Conservation (phyloP, 2,113 vertebrate species). For the Melanotaenia duboulayi region DNA sequence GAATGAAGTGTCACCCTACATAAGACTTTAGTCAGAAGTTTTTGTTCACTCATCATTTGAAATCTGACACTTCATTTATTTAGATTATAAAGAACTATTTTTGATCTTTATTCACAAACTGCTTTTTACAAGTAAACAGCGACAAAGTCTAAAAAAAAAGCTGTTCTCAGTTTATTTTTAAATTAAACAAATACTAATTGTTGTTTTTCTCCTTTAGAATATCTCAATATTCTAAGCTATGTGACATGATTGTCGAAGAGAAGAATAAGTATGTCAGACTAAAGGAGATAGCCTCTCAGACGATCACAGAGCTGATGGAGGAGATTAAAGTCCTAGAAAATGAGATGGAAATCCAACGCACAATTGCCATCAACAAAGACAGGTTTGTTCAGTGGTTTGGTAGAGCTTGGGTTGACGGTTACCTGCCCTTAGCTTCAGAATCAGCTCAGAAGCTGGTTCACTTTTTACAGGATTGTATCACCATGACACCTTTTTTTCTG, state of each 20-base stretch:
- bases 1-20: neutral
- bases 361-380: conserved; percentile 79
- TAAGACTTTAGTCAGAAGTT: neutral
- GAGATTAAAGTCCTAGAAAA: conserved; percentile 84
- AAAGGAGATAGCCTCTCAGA: conserved; percentile 83
- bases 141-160: neutral
- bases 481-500: too few species aligned
- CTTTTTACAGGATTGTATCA: too few species aligned
- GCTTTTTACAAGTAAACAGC: neutral
- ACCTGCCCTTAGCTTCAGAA: neutral
- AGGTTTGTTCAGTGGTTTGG: conserved; percentile 78
- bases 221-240: conserved; percentile 80
- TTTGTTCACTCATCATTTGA: neutral
- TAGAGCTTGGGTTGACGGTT: neutral
- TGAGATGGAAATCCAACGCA: conserved; percentile 86
- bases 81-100: neutral
- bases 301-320: conserved; percentile 82
- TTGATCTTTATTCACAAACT: neutral
- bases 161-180: neutral
- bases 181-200: neutral
- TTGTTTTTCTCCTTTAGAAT: conserved; percentile 78
- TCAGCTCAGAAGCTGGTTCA: too few species aligned
- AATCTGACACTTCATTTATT: neutral
- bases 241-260: conserved; percentile 83
- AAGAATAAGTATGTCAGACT: conserved; percentile 88